Percentiles rank a stretch among this genome's conserved stretches.
phyloP scores from a whole-genome alignment of 2,888 invertebrate species.

The Platycnemis pennipes region DNA sequence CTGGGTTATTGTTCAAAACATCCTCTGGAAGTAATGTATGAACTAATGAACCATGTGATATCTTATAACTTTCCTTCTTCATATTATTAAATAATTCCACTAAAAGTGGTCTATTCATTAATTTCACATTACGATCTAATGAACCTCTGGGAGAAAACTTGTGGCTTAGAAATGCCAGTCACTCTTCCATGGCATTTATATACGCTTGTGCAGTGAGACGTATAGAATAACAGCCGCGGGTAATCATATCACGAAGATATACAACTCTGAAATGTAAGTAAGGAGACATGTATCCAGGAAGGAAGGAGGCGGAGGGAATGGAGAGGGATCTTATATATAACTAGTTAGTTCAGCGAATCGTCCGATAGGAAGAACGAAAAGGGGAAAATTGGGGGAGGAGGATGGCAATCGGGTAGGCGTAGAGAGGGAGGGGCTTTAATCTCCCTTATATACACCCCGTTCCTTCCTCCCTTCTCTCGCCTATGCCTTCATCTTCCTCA shows the following conservation, averaged over 20 bases:
- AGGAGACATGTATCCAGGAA: neutral
- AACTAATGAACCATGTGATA: too few species aligned
- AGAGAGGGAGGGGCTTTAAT: neutral
- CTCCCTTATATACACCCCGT: constrained; percentile 18
- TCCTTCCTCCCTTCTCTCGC: neutral
- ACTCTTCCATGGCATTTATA: too few species aligned
- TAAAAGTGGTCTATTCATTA: too few species aligned
- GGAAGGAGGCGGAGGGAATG: neutral
- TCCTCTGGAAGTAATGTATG: too few species aligned
- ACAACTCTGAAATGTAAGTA: neutral
- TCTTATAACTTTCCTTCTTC: too few species aligned
- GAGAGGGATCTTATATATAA: neutral
- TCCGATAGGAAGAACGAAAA: neutral
- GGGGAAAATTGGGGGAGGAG: neutral
- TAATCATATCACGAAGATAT: neutral
- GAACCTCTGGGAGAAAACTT: too few species aligned
- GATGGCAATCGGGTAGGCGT: neutral
- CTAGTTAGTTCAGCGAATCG: neutral
- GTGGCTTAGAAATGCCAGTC: too few species aligned
- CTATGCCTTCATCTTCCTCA: constrained; percentile 4
- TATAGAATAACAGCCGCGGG: neutral
- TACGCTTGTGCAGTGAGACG: neutral
- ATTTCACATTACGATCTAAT: too few species aligned
- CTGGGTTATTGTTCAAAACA: too few species aligned
- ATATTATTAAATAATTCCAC: too few species aligned